Evolutionary conservation across 2,113 vertebrate genomes (phyloP), one percentile per base, ranked within the genome.

Genomic region (Oncorhynchus kisutch): DNA sequence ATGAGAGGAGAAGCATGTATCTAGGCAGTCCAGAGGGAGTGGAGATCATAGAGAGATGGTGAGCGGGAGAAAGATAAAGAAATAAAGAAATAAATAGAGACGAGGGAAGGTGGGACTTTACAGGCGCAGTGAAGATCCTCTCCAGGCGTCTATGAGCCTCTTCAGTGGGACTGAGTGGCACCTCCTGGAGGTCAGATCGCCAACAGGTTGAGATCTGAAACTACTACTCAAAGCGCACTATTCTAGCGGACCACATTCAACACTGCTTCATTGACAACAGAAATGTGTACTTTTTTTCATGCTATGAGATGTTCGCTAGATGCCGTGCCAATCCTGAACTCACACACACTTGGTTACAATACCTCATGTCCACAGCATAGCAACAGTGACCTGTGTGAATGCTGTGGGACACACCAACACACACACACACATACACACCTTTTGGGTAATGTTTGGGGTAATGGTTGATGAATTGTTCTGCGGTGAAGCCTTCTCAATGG

Each of bases 101-200:
- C 14, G 65, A 70, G 64, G 14, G 13, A 79, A 45, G 2, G 5
- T 45, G 34, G 54, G 25, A 75, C 88, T 91, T 96, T 96, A 97
- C 96, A 93, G 95, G 87, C 77, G 92, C 66, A 24, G 83, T 88
- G 96, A 97, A 98, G 95, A 97, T 97, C 95, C 94, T 96, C 94
- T 97, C 96, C 85, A 97, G 93, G 22, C 95, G 94, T 81, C 89
- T 94, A 89, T 95, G 95, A 22, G 96, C 96, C 83, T 96, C 96
- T 85, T 96, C 95, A 2, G 90, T 86, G 0, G 95, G 93, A 89
- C 92, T 96, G 91, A 92, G 91, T 70, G 2, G 89, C 72, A 88
- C 88, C 83, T 92, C 94, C 97, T 97, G 92, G 76, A 92, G 91
- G 93, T 94, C 92, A 96, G 89, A 96, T 86, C 88, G 92, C 89